A percentile compares a stretch with the other conserved stretches of the same genome.
phyloP scores from a whole-genome alignment of 2,888 invertebrate species.

The Xanthostigma xanthostigma region DNA sequence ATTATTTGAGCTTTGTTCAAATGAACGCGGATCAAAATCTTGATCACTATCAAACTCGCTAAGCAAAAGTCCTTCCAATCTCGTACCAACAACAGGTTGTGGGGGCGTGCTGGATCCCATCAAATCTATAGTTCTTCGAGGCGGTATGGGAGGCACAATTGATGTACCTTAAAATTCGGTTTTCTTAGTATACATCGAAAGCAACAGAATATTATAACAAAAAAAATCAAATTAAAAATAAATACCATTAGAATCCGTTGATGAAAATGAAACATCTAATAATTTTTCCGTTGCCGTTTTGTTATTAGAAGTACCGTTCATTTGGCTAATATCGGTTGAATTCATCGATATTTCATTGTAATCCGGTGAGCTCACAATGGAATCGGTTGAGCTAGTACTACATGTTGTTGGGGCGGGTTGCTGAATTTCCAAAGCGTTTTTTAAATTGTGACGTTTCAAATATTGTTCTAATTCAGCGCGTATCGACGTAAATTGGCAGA shows the following conservation, averaged over 20 bases:
- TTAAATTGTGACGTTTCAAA: constrained; percentile 33
- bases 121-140: constrained; percentile 26
- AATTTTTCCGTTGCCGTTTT: background rate
- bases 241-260: background rate
- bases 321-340: background rate
- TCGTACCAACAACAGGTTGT: constrained; percentile 57
- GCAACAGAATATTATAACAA: background rate
- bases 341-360: no score
- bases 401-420: constrained; percentile 24
- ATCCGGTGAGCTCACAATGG: no score
- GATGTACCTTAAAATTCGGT: constrained; percentile 9
- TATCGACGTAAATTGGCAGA: constrained; percentile 35
- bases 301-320: background rate
- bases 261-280: background rate
- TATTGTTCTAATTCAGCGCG: constrained; percentile 35
- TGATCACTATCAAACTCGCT: constrained; percentile 65
- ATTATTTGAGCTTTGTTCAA: constrained; percentile 30
- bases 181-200: background rate
- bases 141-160: constrained; percentile 32
- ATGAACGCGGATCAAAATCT: constrained; percentile 81
- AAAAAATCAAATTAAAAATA: background rate
- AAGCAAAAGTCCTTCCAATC: constrained; percentile 59
- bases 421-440: constrained; percentile 32
- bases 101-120: constrained; percentile 7
- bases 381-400: constrained; percentile 18